Conservation (phyloP, 2,888 invertebrate genomes). For the Pogonocherus hispidulus region DNA sequence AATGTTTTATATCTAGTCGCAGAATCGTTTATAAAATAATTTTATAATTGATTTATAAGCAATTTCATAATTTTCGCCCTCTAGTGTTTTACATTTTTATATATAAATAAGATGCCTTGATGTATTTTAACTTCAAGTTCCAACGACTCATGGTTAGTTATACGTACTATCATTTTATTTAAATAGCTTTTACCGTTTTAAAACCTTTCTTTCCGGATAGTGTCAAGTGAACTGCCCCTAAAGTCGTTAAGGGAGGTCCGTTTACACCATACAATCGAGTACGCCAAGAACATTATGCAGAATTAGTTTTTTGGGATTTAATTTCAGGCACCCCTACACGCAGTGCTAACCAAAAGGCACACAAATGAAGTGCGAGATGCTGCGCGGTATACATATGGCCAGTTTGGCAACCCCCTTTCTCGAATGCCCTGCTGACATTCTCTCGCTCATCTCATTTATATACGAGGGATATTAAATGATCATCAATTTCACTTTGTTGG, state of each 20-base stretch:
- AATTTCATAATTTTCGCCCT: too few species aligned
- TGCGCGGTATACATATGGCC: slow-evolving; percentile 25
- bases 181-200: neutral
- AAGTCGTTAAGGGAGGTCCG: neutral
- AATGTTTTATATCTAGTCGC: too few species aligned
- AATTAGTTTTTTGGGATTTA: slow-evolving; percentile 15
- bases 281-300: neutral
- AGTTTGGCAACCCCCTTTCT: slow-evolving; percentile 16
- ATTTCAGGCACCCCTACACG: slow-evolving; percentile 11
- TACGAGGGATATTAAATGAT: slow-evolving; percentile 10
- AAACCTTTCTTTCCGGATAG: too few species aligned
- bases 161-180: too few species aligned
- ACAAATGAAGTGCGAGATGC: slow-evolving; percentile 26
- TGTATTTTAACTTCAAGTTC: too few species aligned
- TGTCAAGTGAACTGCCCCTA: too few species aligned
- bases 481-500: slow-evolving; percentile 29
- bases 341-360: slow-evolving; percentile 22
- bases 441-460: slow-evolving; percentile 22
- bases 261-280: neutral
- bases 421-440: slow-evolving; percentile 14
- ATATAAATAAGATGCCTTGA: too few species aligned
- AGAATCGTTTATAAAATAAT: too few species aligned
- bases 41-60: too few species aligned
- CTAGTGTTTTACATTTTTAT: too few species aligned
- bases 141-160: too few species aligned